phyloP scores from a whole-genome alignment of 2,888 invertebrate genomes.

The Lissonota sp. region DNA sequence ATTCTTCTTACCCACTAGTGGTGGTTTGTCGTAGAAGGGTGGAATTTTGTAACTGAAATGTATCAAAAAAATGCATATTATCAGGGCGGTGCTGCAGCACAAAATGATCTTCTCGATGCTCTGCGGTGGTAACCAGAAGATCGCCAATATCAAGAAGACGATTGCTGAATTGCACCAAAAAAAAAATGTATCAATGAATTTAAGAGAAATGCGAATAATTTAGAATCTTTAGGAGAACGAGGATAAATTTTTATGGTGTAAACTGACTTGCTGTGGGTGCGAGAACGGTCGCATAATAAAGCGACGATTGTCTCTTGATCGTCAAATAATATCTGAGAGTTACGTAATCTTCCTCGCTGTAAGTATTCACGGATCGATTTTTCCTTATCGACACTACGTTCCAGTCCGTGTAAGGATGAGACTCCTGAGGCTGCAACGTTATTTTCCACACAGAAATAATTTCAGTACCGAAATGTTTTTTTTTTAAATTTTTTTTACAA shows the following conservation, averaged over 20 bases:
- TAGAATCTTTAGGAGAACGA: neutral
- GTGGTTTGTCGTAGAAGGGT: slow-evolving; percentile 85
- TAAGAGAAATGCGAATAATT: neutral
- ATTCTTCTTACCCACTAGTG: slow-evolving; percentile 85
- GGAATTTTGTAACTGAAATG: slow-evolving; percentile 87
- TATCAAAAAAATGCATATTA: slow-evolving; percentile 87
- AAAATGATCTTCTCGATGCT: slow-evolving; percentile 88
- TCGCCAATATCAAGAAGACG: slow-evolving; percentile 86
- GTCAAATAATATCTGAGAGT: slow-evolving; percentile 85
- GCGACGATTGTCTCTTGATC: slow-evolving; percentile 85
- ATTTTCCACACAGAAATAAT: slow-evolving; percentile 3
- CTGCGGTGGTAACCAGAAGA: slow-evolving; percentile 88
- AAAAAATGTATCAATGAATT: neutral
- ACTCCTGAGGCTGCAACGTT: neutral
- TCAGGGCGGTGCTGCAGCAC: slow-evolving; percentile 86
- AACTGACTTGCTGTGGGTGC: slow-evolving; percentile 86
- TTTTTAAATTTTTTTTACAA: neutral
- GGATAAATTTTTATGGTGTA: neutral
- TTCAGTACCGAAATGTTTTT: slow-evolving; percentile 10
- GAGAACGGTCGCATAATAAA: slow-evolving; percentile 87
- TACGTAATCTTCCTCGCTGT: slow-evolving; percentile 83
- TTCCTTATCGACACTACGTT: slow-evolving; percentile 21
- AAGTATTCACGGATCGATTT: slow-evolving; percentile 11
- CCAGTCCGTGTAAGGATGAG: slow-evolving; percentile 33
- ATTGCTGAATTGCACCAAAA: slow-evolving; percentile 84